Evolutionary conservation across 2,888 invertebrate genomes (phyloP).

Genomic region (Perizoma affinitatum): DNA sequence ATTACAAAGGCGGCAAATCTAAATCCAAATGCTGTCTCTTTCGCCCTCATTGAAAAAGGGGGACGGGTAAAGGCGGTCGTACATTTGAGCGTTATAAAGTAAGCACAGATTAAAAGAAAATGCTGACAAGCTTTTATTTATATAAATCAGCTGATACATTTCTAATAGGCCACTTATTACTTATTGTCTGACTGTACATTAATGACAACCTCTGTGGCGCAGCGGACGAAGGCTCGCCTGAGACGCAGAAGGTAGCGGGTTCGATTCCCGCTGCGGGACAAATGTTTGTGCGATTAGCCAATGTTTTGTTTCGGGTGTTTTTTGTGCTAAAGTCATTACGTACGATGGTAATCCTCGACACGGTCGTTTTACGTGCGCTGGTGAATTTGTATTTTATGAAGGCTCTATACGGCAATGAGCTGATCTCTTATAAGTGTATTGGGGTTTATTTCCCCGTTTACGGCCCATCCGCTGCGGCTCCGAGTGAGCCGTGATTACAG

Average conservation of each 20-base stretch:
- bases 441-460: constrained; percentile 25
- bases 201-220: too few species aligned
- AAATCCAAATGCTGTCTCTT: constrained; percentile 23
- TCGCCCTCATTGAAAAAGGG: constrained; percentile 13
- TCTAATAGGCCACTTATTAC: not conserved
- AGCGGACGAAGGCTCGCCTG: too few species aligned
- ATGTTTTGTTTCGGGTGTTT: too few species aligned
- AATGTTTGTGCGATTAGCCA: too few species aligned
- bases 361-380: constrained; percentile 30
- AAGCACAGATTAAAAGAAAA: constrained; percentile 1
- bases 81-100: constrained; percentile 8
- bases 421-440: constrained; percentile 27
- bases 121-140: constrained; percentile 6
- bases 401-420: constrained; percentile 24
- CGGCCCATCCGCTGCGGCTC: constrained; percentile 1
- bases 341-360: constrained; percentile 19
- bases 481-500: constrained; percentile 1
- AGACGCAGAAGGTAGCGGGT: too few species aligned
- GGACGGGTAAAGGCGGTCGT: constrained; percentile 8
- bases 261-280: too few species aligned
- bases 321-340: constrained; percentile 24
- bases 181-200: too few species aligned
- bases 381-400: constrained; percentile 30
- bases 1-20: constrained; percentile 31
- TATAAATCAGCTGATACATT: not conserved